Evolutionary conservation across 1,140 invertebrate species (phyloP).

Genomic region (Littorina saxatilis): DNA sequence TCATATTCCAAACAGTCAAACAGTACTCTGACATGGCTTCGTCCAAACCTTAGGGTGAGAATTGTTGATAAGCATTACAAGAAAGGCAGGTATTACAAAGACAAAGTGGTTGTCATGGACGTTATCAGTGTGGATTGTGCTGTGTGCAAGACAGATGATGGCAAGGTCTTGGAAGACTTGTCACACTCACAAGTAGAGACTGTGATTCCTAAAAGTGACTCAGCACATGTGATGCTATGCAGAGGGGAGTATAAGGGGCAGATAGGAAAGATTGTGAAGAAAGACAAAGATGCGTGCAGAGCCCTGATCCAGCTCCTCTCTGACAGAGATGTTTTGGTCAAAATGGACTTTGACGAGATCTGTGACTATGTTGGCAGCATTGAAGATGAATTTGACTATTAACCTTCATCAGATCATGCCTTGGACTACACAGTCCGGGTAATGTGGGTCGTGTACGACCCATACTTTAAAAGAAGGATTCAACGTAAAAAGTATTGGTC

Average conservation of each 20-base stretch:
- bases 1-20: background rate
- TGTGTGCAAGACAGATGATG: slow-evolving; percentile 74
- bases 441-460: no score
- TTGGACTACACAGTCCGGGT: no score
- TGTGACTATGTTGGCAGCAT: slow-evolving; percentile 75
- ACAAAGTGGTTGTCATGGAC: slow-evolving; percentile 75
- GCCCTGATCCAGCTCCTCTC: slow-evolving; percentile 71
- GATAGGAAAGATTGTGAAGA: slow-evolving; percentile 71
- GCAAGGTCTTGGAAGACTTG: slow-evolving; percentile 71
- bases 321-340: slow-evolving; percentile 67
- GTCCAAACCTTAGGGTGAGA: slow-evolving; percentile 73
- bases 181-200: slow-evolving; percentile 74
- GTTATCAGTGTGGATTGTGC: slow-evolving; percentile 67
- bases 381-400: slow-evolving; percentile 67
- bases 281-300: slow-evolving; percentile 67
- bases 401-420: no score
- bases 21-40: slow-evolving; percentile 62
- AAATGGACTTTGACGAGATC: slow-evolving; percentile 74
- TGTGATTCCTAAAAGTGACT: slow-evolving; percentile 72
- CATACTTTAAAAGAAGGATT: no score
- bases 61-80: slow-evolving; percentile 73
- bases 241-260: slow-evolving; percentile 71
- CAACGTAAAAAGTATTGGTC: no score
- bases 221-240: slow-evolving; percentile 71
- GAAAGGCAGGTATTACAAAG: slow-evolving; percentile 74